phyloP scores from a whole-genome alignment of 2,113 vertebrate species.

The Galbula dea region DNA sequence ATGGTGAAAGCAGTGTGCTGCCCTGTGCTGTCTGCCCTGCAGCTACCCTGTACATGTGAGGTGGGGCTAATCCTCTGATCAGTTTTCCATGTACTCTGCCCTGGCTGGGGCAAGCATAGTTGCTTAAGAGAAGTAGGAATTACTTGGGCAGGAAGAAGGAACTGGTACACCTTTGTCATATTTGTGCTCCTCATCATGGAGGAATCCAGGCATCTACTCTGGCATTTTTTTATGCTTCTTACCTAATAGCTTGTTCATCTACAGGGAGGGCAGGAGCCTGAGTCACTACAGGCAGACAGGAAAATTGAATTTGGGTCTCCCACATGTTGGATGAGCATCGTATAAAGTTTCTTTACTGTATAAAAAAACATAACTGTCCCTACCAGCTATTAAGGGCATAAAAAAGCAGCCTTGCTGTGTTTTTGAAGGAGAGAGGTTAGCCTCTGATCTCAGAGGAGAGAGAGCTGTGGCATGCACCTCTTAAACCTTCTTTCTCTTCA shows the following conservation, averaged over 20 bases:
- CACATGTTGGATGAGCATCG: background rate
- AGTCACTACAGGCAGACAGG: background rate
- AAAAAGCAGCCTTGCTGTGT: background rate
- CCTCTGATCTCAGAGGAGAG: background rate
- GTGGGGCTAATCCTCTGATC: background rate
- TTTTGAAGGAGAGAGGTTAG: background rate
- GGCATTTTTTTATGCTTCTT: background rate
- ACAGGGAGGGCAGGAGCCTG: background rate
- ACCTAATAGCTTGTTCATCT: background rate
- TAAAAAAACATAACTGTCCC: background rate
- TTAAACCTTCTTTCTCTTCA: background rate
- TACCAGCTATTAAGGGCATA: background rate
- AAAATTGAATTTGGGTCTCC: background rate
- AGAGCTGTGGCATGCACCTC: background rate
- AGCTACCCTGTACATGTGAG: rapidly evolving
- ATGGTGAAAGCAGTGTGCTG: background rate
- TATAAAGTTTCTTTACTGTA: background rate
- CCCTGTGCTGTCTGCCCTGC: background rate
- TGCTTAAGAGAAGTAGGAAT: background rate
- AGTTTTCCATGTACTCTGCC: background rate
- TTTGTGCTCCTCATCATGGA: background rate
- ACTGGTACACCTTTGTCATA: background rate
- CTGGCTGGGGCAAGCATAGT: background rate
- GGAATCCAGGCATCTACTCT: background rate
- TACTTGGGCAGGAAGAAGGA: background rate